Evolutionary conservation across 2,113 vertebrate genomes (phyloP), one percentile per base, ranked within the genome.

Genomic region (Bucco capensis): DNA sequence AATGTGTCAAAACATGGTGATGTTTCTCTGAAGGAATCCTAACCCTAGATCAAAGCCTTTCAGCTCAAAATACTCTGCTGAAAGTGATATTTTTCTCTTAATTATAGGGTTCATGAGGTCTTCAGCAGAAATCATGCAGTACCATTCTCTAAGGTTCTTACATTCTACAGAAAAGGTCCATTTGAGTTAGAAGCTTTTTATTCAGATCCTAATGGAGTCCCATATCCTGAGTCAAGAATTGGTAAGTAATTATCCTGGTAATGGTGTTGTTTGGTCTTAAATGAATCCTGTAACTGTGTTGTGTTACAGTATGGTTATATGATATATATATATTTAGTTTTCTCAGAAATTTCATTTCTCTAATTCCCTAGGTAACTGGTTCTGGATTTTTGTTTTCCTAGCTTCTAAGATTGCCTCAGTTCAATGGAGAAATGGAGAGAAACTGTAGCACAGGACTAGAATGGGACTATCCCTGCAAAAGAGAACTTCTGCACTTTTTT

Each of bases 141-240:
- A 60, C 98, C 98, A 38, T 98, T 98, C 87, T 98, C 98, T 71
- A 98, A 98, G 96, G 97, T 98, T 44, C 97, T 98, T 88, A 98
- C 98, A 0, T 98, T 98, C 93, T 94, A 97, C 64, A 97, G 97
- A 71, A 98, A 97, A 80, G 97, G 97, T 28, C 97, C 98, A 66
- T 98, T 98, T 96, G 96, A 98, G 53, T 91, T 98, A 35, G 97
- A 98, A 96, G 98, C 97, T 64, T 98, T 97, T 97, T 98, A 98
- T 95, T 98, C 97, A 69, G 97, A 98, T 92, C 97, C 97, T 35
- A 90, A 92, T 61, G 95, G 89, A 46, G 95, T 98, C 65, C 98
- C 98, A 1, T 98, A 98, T 92, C 98, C 98, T 10, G 98, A 98
- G 85, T 93, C 96, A 83, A 98, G 97, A 95, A 98, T 98, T 79